phyloP scores from a whole-genome alignment of 2,113 vertebrate species.

The Cisticola juncidis region DNA sequence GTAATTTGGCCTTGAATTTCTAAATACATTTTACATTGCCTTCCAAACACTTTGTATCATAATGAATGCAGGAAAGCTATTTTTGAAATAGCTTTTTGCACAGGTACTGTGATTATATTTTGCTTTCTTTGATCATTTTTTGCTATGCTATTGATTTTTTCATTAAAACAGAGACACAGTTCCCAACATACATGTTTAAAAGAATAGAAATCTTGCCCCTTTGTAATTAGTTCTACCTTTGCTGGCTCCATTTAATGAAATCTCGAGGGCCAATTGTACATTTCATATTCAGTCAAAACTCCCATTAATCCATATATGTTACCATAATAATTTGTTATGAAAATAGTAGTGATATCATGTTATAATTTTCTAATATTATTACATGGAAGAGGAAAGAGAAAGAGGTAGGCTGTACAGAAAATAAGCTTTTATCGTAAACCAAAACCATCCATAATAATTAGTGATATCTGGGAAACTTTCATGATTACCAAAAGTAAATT shows the following conservation, averaged over 20 bases:
- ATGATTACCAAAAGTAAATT: conserved; percentile 7
- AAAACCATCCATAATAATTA: conserved; percentile 23
- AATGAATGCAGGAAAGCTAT: neutral
- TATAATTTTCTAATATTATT: neutral
- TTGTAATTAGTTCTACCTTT: neutral
- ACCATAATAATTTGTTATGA: conserved; percentile 19
- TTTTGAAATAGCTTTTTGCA: conserved; percentile 12
- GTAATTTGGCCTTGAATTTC: neutral
- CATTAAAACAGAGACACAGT: neutral
- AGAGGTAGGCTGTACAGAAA: neutral
- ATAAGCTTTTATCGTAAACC: conserved; percentile 11
- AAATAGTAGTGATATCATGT: conserved; percentile 14
- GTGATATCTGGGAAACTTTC: neutral
- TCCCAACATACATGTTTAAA: neutral
- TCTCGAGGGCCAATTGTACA: neutral
- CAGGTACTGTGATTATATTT: neutral
- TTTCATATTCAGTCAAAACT: neutral
- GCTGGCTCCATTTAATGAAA: neutral
- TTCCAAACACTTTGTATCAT: neutral
- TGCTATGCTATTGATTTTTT: conserved; percentile 20
- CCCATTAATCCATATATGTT: conserved; percentile 6
- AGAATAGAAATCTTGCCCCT: neutral
- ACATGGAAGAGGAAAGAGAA: neutral
- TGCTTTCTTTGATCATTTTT: conserved; percentile 20
- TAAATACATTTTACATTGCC: neutral